Conservation (phyloP, 2,888 invertebrate species). For the Orthonychiurus folsomi region DNA sequence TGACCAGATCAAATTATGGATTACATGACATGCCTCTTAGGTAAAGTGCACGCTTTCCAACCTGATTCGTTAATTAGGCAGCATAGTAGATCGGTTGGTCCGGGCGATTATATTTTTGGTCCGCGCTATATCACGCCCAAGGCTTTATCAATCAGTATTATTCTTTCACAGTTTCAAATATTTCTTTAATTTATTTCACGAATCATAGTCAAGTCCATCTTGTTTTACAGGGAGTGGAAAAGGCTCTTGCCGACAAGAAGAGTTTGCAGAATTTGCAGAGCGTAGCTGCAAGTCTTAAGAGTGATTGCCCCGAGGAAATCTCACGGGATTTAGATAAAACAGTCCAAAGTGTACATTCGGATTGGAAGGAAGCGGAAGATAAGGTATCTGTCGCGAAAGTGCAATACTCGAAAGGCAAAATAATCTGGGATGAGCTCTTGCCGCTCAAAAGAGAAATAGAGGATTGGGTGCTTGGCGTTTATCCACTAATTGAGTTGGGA, state of each 20-base stretch:
- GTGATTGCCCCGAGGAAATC: conserved; percentile 35
- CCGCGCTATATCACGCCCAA: no score
- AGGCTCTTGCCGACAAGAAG: conserved; percentile 14
- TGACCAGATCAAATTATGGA: no score
- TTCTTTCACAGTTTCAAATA: no score
- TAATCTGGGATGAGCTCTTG: conserved; percentile 21
- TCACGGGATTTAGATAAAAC: conserved; percentile 27
- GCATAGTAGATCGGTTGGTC: no score
- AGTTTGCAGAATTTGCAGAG: conserved; percentile 22
- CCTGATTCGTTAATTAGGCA: no score
- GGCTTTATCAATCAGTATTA: no score
- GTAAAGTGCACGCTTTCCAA: no score
- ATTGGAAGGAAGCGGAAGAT: conserved; percentile 27
- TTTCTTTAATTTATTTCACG: no score
- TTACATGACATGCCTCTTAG: no score
- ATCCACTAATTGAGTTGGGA: neutral
- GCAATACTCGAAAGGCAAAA: conserved; percentile 11
- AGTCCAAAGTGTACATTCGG: conserved; percentile 23
- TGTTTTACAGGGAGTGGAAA: conserved; percentile 18
- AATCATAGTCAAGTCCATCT: no score
- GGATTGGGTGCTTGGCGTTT: neutral
- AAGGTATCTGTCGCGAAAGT: conserved; percentile 8
- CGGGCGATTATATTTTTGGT: no score
- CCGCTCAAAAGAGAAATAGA: conserved; percentile 19
- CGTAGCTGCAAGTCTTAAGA: conserved; percentile 28